Evolutionary conservation across 2,113 vertebrate species (phyloP).

Genomic region (Cynocephalus volans): DNA sequence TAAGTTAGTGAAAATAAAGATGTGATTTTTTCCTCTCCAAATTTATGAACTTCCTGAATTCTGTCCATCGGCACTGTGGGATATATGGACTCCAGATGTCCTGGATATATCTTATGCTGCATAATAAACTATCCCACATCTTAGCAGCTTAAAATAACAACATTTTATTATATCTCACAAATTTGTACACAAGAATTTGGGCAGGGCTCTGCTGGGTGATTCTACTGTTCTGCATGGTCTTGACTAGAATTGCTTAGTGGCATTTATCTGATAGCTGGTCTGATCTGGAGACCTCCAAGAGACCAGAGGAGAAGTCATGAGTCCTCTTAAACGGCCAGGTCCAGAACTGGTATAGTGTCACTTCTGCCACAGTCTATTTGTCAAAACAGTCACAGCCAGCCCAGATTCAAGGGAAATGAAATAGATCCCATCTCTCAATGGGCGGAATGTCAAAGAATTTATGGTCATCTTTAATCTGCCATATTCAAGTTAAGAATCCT

Average conservation of each 20-base stretch:
- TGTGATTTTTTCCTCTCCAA: not conserved
- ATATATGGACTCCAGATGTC: not conserved
- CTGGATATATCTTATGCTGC: not conserved
- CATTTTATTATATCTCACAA: not conserved
- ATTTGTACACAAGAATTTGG: not conserved
- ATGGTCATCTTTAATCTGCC: not conserved
- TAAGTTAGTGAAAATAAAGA: constrained; percentile 26
- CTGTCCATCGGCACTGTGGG: not conserved
- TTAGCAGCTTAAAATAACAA: not conserved
- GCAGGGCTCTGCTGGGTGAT: not conserved
- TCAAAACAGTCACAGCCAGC: not conserved
- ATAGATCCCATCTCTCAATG: not conserved
- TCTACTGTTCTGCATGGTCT: not conserved
- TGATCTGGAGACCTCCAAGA: not conserved
- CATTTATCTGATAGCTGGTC: not conserved
- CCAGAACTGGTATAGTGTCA: not conserved
- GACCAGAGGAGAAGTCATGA: not conserved
- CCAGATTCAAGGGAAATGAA: not conserved
- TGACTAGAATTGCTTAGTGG: not conserved
- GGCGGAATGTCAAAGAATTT: not conserved
- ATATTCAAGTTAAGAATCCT: not conserved
- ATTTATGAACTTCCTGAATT: not conserved
- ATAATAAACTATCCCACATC: not conserved
- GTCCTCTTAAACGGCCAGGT: not conserved
- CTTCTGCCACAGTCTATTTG: not conserved